Percentiles rank a stretch among this genome's conserved stretches.
phyloP scores from a whole-genome alignment of 2,113 vertebrate genomes.

The Lycaon pictus region DNA sequence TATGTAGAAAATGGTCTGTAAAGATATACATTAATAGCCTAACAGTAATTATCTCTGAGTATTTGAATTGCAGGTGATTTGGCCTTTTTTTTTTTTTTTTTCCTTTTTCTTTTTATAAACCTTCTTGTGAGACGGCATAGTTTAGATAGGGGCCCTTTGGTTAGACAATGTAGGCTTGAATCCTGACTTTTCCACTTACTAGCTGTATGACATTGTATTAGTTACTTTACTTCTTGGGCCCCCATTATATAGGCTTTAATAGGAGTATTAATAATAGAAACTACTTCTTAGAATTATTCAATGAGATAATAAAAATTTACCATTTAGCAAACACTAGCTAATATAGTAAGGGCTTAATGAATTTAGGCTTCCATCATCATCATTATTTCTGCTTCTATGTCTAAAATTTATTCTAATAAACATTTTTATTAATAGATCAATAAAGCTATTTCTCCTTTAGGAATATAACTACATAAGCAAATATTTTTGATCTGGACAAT shows the following conservation, averaged over 20 bases:
- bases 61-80: not conserved
- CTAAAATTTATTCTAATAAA: not conserved
- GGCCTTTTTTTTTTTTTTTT: not conserved
- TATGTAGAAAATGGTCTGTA: not conserved
- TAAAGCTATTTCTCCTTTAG: not conserved
- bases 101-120: not conserved
- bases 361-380: not conserved
- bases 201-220: not conserved
- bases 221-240: not conserved
- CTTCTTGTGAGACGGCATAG: not conserved
- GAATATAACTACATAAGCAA: not conserved
- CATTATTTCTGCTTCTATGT: not conserved
- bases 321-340: not conserved
- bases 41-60: not conserved
- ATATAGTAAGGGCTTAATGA: not conserved
- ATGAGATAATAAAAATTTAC: not conserved
- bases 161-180: not conserved
- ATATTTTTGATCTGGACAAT: not conserved
- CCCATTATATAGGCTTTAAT: not conserved
- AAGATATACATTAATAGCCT: not conserved
- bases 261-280: not conserved
- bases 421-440: not conserved
- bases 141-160: not conserved
- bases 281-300: not conserved
- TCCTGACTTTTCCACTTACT: not conserved